Conservation (phyloP, 35 echinoderm and acorn worm genomes). For the Anneissia japonica region DNA sequence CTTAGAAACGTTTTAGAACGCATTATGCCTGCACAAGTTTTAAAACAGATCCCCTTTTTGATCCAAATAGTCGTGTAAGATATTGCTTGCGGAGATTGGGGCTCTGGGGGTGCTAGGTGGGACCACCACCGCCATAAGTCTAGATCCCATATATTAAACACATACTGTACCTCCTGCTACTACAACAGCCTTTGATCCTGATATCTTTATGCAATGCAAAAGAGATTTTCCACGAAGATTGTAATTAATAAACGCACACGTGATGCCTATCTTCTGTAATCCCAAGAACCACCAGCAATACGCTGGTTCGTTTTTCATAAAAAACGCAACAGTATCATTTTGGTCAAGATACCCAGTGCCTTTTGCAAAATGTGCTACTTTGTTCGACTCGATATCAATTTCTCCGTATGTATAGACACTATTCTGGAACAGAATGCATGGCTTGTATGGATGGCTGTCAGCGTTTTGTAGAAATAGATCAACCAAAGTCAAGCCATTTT, state of each 20-base stretch:
- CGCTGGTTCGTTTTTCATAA: conserved; percentile 79
- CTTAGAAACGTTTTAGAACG: too few species aligned
- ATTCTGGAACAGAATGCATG: conserved; percentile 44
- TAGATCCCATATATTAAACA: too few species aligned
- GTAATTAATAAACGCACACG: conserved; percentile 51
- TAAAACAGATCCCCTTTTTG: too few species aligned
- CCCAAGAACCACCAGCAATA: conserved; percentile 57
- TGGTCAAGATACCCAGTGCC: background rate
- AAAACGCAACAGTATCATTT: conserved; percentile 48
- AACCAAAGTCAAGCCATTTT: conserved; percentile 11
- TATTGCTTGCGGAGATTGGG: too few species aligned
- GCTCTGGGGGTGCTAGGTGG: too few species aligned
- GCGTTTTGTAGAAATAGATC: conserved; percentile 59
- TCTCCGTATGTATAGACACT: conserved; percentile 52
- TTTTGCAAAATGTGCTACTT: conserved; percentile 43
- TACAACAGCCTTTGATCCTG: conserved; percentile 41
- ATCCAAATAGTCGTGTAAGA: too few species aligned
- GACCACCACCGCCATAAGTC: too few species aligned
- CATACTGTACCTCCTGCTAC: conserved; percentile 49
- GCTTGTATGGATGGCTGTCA: conserved; percentile 33
- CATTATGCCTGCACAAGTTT: too few species aligned
- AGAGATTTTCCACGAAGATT: conserved; percentile 50
- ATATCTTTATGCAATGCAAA: conserved; percentile 63
- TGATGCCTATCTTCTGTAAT: conserved; percentile 59
- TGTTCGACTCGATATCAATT: conserved; percentile 48